Evolutionary conservation across 2,797 vertebrate genomes (phyloP).

Genomic region (Danio tinwini): DNA sequence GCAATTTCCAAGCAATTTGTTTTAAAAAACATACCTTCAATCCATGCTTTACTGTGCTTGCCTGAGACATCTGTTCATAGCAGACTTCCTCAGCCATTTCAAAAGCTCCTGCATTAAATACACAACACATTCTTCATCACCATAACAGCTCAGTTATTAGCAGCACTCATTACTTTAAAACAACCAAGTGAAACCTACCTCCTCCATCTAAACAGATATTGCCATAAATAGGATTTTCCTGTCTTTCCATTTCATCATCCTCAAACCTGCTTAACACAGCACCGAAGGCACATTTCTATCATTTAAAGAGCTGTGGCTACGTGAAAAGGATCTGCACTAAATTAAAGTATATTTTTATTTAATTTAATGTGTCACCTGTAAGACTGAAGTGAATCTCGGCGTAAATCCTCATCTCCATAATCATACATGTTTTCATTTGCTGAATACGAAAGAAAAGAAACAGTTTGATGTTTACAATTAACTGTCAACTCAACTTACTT

Average conservation of each 20-base stretch:
- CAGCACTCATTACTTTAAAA: too few relatives aligned
- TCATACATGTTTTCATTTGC: slow-evolving; percentile 4
- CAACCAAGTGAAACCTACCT: slow-evolving; percentile 60
- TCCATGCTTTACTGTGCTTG: slow-evolving; percentile 29
- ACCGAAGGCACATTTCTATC: neutral
- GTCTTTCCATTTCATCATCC: slow-evolving; percentile 59
- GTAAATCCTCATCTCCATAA: slow-evolving; percentile 54
- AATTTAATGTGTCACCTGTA: slow-evolving; percentile 58
- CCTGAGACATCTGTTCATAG: slow-evolving; percentile 71
- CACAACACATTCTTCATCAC: neutral
- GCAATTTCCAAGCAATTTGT: neutral
- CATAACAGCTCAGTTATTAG: neutral
- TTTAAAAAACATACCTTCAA: slow-evolving; percentile 47
- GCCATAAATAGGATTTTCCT: slow-evolving; percentile 81
- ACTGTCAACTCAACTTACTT: neutral
- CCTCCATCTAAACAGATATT: slow-evolving; percentile 72
- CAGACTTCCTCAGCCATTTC: slow-evolving; percentile 48
- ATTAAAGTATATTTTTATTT: neutral
- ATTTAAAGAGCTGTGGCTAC: neutral
- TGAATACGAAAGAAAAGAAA: neutral
- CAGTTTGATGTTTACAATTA: neutral
- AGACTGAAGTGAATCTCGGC: slow-evolving; percentile 36
- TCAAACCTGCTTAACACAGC: slow-evolving; percentile 56
- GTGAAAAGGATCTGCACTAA: neutral
- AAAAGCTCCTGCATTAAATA: slow-evolving; percentile 46